These are phyloP conservation scores for Cataglyphis hispanica DNA, from an alignment of 1,140 invertebrate genomes.

Conservation along the genomic window DNA sequence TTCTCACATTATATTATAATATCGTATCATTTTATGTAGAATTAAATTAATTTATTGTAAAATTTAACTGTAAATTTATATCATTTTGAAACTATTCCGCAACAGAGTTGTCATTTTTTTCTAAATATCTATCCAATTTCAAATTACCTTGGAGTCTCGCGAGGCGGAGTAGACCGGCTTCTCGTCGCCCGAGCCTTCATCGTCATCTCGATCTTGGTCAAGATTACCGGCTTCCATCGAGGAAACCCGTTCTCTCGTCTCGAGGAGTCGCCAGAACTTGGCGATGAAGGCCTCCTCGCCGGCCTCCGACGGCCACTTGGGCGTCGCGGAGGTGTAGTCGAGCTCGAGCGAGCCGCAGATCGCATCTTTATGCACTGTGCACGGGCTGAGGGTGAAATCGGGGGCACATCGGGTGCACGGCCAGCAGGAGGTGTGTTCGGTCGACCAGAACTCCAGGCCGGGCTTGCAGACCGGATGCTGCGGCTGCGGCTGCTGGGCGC, in stretches of 20 bases:
- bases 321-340: conserved; percentile 75
- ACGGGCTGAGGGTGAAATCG: conserved; percentile 88
- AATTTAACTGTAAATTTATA: not conserved
- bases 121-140: not conserved
- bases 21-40: not conserved
- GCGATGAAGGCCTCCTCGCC: conserved; percentile 61
- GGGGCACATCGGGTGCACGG: conserved; percentile 89
- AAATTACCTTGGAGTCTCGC: conserved; percentile 51
- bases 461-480: conserved; percentile 84
- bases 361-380: conserved; percentile 89
- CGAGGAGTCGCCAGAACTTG: conserved; percentile 67
- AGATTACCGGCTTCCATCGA: conserved; percentile 30
- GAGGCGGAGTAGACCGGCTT: conserved; percentile 19
- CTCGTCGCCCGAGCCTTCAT: not conserved
- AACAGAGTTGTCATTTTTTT: no score
- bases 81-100: not conserved
- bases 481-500: conserved; percentile 60
- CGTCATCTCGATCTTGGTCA: not conserved
- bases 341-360: conserved; percentile 88
- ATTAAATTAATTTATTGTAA: not conserved
- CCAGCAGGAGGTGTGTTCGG: conserved; percentile 87
- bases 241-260: conserved; percentile 14
- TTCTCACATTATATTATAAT: not conserved
- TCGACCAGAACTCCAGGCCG: conserved; percentile 88
- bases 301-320: conserved; percentile 29